These are phyloP conservation scores for Acanthornis magna DNA, from an alignment of 2,797 vertebrate species.

Conservation along the genomic window DNA sequence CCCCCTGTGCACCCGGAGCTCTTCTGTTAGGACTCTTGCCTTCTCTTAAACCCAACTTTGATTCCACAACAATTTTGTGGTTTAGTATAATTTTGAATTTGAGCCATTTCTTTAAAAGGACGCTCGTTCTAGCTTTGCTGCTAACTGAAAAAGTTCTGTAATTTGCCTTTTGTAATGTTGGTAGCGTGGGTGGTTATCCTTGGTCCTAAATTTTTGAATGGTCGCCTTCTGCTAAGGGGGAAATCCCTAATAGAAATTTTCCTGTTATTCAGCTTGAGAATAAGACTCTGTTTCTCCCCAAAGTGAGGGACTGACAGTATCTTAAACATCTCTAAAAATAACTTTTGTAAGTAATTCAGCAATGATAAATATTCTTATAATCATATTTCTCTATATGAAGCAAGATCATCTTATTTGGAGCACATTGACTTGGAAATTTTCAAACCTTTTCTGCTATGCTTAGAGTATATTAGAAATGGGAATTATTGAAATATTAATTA, in stretches of 20 bases:
- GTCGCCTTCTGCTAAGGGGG: background rate
- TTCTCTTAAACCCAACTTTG: background rate
- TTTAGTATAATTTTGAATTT: background rate
- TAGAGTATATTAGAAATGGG: background rate
- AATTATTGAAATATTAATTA: background rate
- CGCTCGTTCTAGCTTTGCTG: fast-evolving
- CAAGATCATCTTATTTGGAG: background rate
- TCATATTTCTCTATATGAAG: background rate
- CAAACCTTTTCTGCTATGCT: background rate
- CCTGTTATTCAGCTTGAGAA: background rate
- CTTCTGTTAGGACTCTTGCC: background rate
- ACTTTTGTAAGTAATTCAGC: background rate
- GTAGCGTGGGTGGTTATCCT: background rate
- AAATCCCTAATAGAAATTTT: background rate
- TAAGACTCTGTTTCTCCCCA: background rate
- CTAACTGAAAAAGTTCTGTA: background rate
- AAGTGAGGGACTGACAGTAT: background rate
- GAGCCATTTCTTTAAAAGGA: background rate
- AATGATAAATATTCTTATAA: background rate
- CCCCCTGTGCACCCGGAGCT: fast-evolving
- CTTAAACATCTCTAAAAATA: background rate
- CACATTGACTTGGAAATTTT: background rate
- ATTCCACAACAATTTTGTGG: background rate
- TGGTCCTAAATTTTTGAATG: background rate
- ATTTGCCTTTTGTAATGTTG: background rate